Conservation (phyloP, 2,888 invertebrate species). For the Chydorus sphaericus region DNA sequence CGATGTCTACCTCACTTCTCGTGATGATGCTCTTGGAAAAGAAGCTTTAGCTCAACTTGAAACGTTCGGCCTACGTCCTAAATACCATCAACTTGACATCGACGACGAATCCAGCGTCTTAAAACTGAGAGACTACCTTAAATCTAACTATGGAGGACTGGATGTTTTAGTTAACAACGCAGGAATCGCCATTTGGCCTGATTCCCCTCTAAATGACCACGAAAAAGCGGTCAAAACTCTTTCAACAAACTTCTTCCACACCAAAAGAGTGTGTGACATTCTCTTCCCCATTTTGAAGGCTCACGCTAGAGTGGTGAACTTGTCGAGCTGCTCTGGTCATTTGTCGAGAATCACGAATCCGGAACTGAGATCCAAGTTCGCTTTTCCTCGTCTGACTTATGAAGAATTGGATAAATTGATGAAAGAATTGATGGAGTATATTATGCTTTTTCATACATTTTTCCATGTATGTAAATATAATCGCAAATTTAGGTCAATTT, state of each 20-base stretch:
- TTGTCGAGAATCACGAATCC: conserved; percentile 43
- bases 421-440: conserved; percentile 48
- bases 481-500: too few species aligned
- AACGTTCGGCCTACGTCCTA: conserved; percentile 28
- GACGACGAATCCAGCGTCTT: conserved; percentile 42
- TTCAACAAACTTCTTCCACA: conserved; percentile 50
- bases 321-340: conserved; percentile 54
- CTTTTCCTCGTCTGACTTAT: conserved; percentile 41
- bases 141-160: conserved; percentile 45
- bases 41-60: conserved; percentile 22
- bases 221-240: conserved; percentile 55
- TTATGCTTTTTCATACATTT: background rate
- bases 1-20: conserved; percentile 28
- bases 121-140: conserved; percentile 41
- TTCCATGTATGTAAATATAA: too few species aligned
- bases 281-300: conserved; percentile 54
- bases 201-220: conserved; percentile 43
- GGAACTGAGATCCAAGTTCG: conserved; percentile 38
- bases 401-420: conserved; percentile 44
- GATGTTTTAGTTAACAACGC: conserved; percentile 64
- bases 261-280: conserved; percentile 45
- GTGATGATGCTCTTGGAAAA: conserved; percentile 22
- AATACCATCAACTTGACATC: conserved; percentile 55
- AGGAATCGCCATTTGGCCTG: conserved; percentile 47
- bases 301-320: conserved; percentile 56